Evolutionary conservation across 2,797 vertebrate species (phyloP).

Genomic region (Martes flavigula): DNA sequence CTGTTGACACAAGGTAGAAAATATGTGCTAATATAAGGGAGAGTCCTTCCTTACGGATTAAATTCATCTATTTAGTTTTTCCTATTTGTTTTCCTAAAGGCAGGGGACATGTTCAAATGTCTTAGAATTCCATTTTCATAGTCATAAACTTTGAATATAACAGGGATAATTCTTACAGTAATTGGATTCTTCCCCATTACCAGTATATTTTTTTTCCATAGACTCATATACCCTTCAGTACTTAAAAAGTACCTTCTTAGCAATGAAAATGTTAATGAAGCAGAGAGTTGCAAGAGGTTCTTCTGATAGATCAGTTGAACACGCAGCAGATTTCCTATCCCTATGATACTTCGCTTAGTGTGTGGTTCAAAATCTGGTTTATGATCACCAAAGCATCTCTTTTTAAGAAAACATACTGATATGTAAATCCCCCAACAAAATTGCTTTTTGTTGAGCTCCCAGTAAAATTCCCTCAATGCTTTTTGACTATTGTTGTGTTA

Average conservation of each 20-base stretch:
- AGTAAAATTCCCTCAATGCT: conserved; percentile 61
- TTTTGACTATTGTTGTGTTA: conserved; percentile 62
- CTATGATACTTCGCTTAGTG: background rate
- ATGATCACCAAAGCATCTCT: background rate
- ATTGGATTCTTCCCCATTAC: background rate
- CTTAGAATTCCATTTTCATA: conserved; percentile 1
- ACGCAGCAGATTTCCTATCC: background rate
- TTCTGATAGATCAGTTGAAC: background rate
- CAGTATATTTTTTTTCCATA: background rate
- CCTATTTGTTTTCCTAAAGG: conserved; percentile 2
- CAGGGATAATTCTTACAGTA: background rate
- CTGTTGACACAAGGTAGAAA: background rate
- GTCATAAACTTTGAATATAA: background rate
- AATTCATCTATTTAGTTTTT: background rate
- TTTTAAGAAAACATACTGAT: conserved; percentile 49
- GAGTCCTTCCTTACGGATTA: background rate
- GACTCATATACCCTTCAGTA: background rate
- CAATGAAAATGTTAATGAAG: conserved; percentile 6
- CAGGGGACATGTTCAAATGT: background rate
- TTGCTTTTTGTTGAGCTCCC: conserved; percentile 39
- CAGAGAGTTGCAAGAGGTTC: background rate
- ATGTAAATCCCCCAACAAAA: background rate
- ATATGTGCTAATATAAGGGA: background rate
- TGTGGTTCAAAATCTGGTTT: conserved; percentile 16
- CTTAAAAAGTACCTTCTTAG: background rate